Base-by-base conservation (phyloP, 2,888 invertebrate genomes). In the Scaptomyza cyrtandrae region DNA sequence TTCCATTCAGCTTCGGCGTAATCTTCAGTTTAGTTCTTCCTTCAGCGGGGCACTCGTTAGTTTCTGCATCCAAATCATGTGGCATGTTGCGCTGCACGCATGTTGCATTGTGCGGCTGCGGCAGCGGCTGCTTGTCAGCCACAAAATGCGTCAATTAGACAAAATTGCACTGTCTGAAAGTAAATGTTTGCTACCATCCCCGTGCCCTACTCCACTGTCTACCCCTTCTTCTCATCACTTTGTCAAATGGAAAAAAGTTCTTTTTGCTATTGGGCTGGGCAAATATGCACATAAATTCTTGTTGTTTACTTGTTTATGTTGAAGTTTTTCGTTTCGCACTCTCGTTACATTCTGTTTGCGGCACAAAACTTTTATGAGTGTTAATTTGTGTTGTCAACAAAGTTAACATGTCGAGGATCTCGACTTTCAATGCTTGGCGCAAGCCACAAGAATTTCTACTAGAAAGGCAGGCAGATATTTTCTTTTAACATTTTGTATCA, bases 141-240 rank as follows among this genome's bases (percentile, higher is more conserved):
- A 86, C 79, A 81, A 80, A 86, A 87, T 77, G 88, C 86, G 86
- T 89, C 89, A 88, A 89, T 88, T 89, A 88, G 90, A 86, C 78
- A 71, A 79, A 88, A 89, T 81, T 83, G 85, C 86, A 89, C 75
- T 89, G 76, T 71, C 70, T 59, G 71, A 64, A 72, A 74, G 71
- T 69, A 75, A 71, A 78, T 68, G 60, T 72, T 68, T 68, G 41
- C 41, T 16, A 24, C 53, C 9, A 13, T 13, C 7, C 3, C 27
- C 14, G 10, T 6, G 6, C 24, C 41, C 16, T n/a, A 1, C 48
- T 19, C 4, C 14, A 24, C 1, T 39, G 39, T 14, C 39, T 7
- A 14, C 41, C 16, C 54, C 39, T 52, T 49, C 44, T 9, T 27
- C 39, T 9, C 14, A 16, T 10, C 41, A 16, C 16, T 41, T 41